Conservation (phyloP, 2,888 invertebrate species). For the Hyposoter dolosus region DNA sequence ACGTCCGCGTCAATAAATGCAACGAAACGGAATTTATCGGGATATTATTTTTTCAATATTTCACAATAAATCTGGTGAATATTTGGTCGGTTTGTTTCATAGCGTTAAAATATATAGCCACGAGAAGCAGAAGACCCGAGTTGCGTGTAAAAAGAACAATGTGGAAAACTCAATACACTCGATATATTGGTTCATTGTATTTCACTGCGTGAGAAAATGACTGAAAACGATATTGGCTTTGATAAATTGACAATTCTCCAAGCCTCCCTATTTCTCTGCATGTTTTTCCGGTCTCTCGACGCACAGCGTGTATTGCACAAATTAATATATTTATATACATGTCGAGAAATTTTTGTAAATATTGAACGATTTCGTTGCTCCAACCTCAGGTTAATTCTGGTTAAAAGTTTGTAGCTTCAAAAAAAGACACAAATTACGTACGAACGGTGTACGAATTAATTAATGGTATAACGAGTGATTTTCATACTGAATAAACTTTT, state of each 20-base stretch:
- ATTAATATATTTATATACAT: neutral
- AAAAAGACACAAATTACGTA: neutral
- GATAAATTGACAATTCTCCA: slow-evolving; percentile 54
- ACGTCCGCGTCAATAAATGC: neutral
- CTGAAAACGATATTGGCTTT: slow-evolving; percentile 30
- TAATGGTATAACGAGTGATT: neutral
- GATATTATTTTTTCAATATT: neutral
- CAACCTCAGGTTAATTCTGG: neutral
- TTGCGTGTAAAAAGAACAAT: neutral
- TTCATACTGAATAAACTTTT: neutral
- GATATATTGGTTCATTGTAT: slow-evolving; percentile 46
- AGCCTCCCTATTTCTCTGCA: slow-evolving; percentile 1
- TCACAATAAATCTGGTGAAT: neutral
- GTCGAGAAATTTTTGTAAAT: neutral
- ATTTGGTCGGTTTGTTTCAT: neutral
- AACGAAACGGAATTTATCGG: neutral
- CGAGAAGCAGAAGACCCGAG: neutral
- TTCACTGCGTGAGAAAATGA: slow-evolving; percentile 26
- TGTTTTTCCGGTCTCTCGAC: neutral
- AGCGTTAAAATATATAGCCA: neutral
- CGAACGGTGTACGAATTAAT: neutral
- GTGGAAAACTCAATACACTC: neutral
- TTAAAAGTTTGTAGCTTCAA: neutral
- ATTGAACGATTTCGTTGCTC: neutral
- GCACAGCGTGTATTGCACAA: neutral